These are phyloP conservation scores for Lissonota sp. DNA, from an alignment of 2,888 invertebrate species.

Conservation along the genomic window DNA sequence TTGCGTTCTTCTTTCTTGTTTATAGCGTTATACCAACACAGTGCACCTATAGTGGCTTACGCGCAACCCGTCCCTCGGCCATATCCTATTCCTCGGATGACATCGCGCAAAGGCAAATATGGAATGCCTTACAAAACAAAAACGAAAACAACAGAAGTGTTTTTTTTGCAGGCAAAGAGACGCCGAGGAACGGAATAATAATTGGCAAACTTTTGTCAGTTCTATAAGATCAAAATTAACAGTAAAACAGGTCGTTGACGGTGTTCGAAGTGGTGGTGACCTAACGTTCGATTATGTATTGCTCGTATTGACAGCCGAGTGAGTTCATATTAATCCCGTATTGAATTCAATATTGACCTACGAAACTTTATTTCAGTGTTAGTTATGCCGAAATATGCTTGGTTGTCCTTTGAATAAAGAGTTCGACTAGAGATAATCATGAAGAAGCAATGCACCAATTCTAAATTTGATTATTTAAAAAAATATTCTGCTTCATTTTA, in stretches of 20 bases:
- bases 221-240: conserved; percentile 92
- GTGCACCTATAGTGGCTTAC: conserved; percentile 78
- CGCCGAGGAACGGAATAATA: conserved; percentile 81
- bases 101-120: conserved; percentile 55
- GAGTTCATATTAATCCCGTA: conserved; percentile 83
- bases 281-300: conserved; percentile 93
- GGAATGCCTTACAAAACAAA: background rate
- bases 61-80: conserved; percentile 57
- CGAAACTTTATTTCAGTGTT: too few relatives aligned
- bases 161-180: conserved; percentile 70
- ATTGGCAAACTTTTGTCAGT: conserved; percentile 90
- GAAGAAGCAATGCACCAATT: too few relatives aligned
- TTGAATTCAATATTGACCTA: too few relatives aligned
- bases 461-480: too few relatives aligned
- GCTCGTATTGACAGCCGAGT: conserved; percentile 93
- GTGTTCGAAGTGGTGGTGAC: conserved; percentile 90
- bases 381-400: too few relatives aligned
- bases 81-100: conserved; percentile 26
- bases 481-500: conserved; percentile 75
- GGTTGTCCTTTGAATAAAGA: too few relatives aligned
- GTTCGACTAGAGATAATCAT: too few relatives aligned
- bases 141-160: too few relatives aligned
- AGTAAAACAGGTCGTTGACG: conserved; percentile 93
- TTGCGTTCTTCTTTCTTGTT: conserved; percentile 33
- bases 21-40: conserved; percentile 80